Evolutionary conservation across 1,140 invertebrate species (phyloP).

Genomic region (Mylabris phalerata): DNA sequence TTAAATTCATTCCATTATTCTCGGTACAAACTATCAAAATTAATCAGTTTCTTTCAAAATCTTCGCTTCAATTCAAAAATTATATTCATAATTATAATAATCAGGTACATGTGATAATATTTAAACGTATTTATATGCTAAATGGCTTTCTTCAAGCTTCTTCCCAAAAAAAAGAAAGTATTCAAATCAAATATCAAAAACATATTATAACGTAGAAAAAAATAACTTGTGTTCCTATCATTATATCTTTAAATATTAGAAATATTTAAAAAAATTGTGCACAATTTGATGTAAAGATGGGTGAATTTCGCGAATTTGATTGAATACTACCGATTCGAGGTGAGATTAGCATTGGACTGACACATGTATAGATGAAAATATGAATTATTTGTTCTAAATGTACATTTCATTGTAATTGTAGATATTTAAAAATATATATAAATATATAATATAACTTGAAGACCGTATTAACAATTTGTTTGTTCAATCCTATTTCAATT

Average conservation of each 20-base stretch:
- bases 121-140: slow-evolving; percentile 8
- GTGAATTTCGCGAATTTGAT: neutral
- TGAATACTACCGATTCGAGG: slow-evolving; percentile 7
- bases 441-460: too few species aligned
- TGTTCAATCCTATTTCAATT: too few species aligned
- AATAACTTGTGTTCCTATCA: too few species aligned
- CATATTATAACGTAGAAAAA: neutral
- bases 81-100: slow-evolving; percentile 8
- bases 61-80: too few species aligned
- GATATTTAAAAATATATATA: slow-evolving; percentile 13
- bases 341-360: slow-evolving; percentile 15
- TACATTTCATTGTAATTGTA: slow-evolving; percentile 16
- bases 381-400: slow-evolving; percentile 13
- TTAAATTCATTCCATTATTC: slow-evolving; percentile 12
- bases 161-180: neutral
- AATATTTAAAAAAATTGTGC: too few species aligned
- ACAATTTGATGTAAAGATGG: neutral
- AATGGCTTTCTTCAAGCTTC: slow-evolving; percentile 12
- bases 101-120: slow-evolving; percentile 16
- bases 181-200: slow-evolving; percentile 11
- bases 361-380: slow-evolving; percentile 4
- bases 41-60: neutral
- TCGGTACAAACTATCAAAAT: neutral
- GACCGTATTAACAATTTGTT: too few species aligned
- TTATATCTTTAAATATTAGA: too few species aligned